These are phyloP conservation scores for Nerophis ophidion DNA, from an alignment of 2,113 vertebrate genomes.

Conservation along the genomic window DNA sequence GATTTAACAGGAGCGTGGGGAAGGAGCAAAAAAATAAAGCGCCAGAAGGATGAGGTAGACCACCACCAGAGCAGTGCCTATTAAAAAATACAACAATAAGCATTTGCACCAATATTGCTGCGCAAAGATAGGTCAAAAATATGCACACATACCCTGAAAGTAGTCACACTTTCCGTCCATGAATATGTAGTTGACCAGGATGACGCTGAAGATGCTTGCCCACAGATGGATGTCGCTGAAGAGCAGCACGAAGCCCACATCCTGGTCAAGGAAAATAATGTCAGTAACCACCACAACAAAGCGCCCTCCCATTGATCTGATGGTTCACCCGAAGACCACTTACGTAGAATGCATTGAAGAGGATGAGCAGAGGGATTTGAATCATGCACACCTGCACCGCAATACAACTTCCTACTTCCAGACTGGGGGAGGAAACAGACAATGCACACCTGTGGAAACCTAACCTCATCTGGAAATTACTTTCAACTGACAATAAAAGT, in stretches of 20 bases:
- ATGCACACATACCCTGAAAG: constrained; percentile 75
- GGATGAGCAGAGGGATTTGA: constrained; percentile 84
- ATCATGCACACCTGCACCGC: constrained; percentile 90
- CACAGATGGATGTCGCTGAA: constrained; percentile 79
- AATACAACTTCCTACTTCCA: constrained; percentile 85
- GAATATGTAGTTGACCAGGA: constrained; percentile 80
- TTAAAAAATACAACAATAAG: constrained; percentile 2
- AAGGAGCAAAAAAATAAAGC: constrained; percentile 78
- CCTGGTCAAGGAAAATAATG: constrained; percentile 37
- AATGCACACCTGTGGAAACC: background rate
- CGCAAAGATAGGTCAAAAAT: background rate
- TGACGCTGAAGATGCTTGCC: constrained; percentile 84
- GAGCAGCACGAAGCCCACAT: constrained; percentile 76
- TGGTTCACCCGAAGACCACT: constrained; percentile 44
- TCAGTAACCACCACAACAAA: too few species aligned
- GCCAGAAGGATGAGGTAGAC: constrained; percentile 80
- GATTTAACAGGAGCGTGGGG: constrained; percentile 74
- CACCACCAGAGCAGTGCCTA: constrained; percentile 77
- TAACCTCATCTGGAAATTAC: background rate
- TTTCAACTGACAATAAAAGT: too few species aligned
- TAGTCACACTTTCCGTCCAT: constrained; percentile 88
- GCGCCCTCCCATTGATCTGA: background rate
- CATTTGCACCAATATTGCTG: background rate
- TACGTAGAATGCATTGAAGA: constrained; percentile 86
- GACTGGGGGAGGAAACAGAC: constrained; percentile 54